Percentiles rank a stretch among this genome's conserved stretches.
Conservation (phyloP, 2,888 invertebrate genomes). For the Colostygia pectinataria region DNA sequence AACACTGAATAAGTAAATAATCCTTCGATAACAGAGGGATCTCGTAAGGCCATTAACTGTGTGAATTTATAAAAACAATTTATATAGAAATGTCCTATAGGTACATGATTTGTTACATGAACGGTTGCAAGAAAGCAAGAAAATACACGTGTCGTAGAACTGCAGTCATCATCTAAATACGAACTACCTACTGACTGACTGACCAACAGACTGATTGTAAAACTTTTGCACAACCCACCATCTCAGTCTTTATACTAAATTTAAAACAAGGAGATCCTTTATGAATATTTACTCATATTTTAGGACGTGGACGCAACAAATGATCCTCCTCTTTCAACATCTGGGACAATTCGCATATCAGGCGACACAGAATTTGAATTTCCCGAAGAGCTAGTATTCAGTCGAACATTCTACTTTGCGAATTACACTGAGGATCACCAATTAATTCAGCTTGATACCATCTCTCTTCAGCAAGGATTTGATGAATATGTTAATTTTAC, state of each 20-base stretch:
- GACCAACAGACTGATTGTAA: too few species aligned
- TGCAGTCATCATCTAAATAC: too few species aligned
- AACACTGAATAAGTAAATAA: slow-evolving; percentile 5
- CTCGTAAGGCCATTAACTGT: too few species aligned
- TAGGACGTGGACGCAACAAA: slow-evolving; percentile 67
- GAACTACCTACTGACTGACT: too few species aligned
- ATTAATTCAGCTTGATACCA: slow-evolving; percentile 48
- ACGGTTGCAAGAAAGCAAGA: too few species aligned
- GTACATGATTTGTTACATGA: too few species aligned
- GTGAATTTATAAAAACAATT: too few species aligned
- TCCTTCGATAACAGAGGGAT: background rate
- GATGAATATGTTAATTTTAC: slow-evolving; percentile 56
- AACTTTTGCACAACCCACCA: too few species aligned
- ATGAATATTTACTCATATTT: background rate
- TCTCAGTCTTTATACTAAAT: too few species aligned
- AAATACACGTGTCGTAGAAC: too few species aligned
- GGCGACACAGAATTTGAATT: slow-evolving; percentile 62
- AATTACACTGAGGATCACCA: slow-evolving; percentile 56
- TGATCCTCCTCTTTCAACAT: slow-evolving; percentile 48
- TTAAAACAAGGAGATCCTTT: background rate
- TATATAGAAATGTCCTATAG: too few species aligned
- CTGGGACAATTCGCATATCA: slow-evolving; percentile 56
- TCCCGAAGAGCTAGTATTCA: slow-evolving; percentile 73
- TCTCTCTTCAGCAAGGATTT: slow-evolving; percentile 60
- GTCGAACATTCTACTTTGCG: slow-evolving; percentile 66